A percentile compares a stretch with the other conserved stretches of the same genome.
These are phyloP conservation scores for Cylindroiulus punctatus DNA, from an alignment of 2,888 invertebrate species.

Conservation along the genomic window DNA sequence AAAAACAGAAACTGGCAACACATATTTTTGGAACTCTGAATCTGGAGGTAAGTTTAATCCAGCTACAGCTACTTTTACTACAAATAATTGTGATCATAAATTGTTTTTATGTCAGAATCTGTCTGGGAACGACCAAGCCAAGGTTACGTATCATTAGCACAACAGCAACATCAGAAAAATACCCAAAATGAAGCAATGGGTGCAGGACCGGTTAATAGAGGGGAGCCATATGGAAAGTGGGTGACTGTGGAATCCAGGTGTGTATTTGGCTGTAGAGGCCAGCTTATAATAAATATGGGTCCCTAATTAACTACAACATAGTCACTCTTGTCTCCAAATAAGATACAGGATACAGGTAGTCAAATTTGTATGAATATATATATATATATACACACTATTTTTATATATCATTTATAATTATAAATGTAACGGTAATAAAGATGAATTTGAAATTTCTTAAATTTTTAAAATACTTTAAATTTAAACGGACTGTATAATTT, in stretches of 20 bases:
- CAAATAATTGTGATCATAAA: background rate
- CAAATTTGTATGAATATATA: too few species aligned
- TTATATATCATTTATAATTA: too few species aligned
- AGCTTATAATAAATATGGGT: too few species aligned
- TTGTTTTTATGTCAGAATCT: constrained; percentile 71
- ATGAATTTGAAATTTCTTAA: too few species aligned
- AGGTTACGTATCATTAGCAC: constrained; percentile 70
- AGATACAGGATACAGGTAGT: too few species aligned
- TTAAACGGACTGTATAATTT: too few species aligned
- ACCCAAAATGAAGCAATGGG: background rate
- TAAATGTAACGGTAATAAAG: too few species aligned
- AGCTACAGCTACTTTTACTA: background rate
- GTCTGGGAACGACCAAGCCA: constrained; percentile 80
- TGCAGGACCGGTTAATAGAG: background rate
- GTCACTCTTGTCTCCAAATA: too few species aligned
- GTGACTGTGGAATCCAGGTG: constrained; percentile 27
- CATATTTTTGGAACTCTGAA: constrained; percentile 87
- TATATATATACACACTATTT: too few species aligned
- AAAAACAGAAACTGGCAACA: constrained; percentile 77
- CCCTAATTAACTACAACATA: too few species aligned
- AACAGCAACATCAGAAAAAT: constrained; percentile 60
- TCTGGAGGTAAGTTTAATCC: constrained; percentile 75
- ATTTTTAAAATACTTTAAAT: too few species aligned
- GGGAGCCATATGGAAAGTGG: constrained; percentile 48
- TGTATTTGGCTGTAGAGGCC: too few species aligned